Percentiles rank a stretch among this genome's conserved stretches.
Evolutionary conservation across 2,797 vertebrate genomes (phyloP).

Genomic region (Oryzias sinensis): DNA sequence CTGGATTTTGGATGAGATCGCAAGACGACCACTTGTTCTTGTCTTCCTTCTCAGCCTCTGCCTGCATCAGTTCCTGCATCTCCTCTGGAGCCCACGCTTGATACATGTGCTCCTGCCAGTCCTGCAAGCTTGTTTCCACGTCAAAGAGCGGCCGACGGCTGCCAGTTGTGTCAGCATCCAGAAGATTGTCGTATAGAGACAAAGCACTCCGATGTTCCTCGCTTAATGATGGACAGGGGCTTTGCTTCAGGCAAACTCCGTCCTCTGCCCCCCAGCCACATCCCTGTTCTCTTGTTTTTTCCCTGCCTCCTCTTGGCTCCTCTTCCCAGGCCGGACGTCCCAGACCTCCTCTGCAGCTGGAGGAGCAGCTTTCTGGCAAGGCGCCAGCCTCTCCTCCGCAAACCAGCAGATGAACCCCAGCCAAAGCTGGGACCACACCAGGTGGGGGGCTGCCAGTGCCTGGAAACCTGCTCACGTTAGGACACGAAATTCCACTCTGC

Average conservation of each 20-base stretch:
- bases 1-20: conserved; percentile 40
- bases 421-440: conserved; percentile 58
- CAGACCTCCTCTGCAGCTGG: conserved; percentile 59
- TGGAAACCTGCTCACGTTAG: conserved; percentile 59
- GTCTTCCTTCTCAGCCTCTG: conserved; percentile 30
- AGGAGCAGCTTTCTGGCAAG: conserved; percentile 67
- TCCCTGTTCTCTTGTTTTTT: conserved; percentile 42
- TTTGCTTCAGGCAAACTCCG: conserved; percentile 37
- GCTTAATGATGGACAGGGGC: conserved; percentile 45
- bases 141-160: conserved; percentile 33
- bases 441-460: conserved; percentile 40
- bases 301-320: conserved; percentile 30
- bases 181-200: conserved; percentile 76
- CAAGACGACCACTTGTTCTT: conserved; percentile 67
- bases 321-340: conserved; percentile 50
- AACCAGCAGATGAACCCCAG: conserved; percentile 60
- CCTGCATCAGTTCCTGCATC: conserved; percentile 30
- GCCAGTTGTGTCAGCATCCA: conserved; percentile 27
- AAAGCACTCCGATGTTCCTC: conserved; percentile 64
- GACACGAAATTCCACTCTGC: conserved; percentile 47
- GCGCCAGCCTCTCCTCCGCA: conserved; percentile 57
- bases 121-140: conserved; percentile 54
- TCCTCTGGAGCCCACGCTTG: conserved; percentile 31
- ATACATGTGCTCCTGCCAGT: conserved; percentile 25
- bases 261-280: conserved; percentile 39